Percentiles rank a stretch among this genome's conserved stretches.
Conservation (phyloP, 1,140 invertebrate species). For the Papilio aristodemus region DNA sequence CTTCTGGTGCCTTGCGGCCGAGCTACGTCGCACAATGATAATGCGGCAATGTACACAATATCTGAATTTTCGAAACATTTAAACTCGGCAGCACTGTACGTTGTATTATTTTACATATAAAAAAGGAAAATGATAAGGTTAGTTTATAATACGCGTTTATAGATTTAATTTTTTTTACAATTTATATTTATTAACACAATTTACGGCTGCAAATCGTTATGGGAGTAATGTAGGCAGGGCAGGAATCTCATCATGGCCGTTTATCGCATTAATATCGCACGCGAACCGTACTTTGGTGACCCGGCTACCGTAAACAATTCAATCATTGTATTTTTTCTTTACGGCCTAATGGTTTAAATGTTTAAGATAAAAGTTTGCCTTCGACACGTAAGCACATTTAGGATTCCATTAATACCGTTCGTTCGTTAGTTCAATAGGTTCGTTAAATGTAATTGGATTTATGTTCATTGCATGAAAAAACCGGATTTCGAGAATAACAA, state of each 20-base stretch:
- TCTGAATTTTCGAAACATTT: no score
- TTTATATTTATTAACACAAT: background rate
- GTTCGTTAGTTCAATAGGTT: background rate
- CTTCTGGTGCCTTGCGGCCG: background rate
- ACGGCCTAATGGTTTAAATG: background rate
- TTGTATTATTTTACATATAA: no score
- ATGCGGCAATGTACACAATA: no score
- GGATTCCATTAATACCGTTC: constrained; percentile 1
- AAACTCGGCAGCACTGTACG: no score
- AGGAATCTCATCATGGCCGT: constrained; percentile 6
- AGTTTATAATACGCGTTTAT: no score
- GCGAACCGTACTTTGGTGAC: background rate
- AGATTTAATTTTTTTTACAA: no score
- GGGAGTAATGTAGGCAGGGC: background rate
- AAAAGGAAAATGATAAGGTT: no score
- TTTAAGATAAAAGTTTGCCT: constrained; percentile 17
- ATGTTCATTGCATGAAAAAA: constrained; percentile 10
- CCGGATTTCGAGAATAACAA: background rate
- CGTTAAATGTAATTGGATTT: constrained; percentile 4
- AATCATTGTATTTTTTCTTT: background rate
- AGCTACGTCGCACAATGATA: background rate
- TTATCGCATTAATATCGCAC: constrained; percentile 6
- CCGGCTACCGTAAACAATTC: background rate
- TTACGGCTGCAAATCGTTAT: background rate
- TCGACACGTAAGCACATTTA: constrained; percentile 6